Evolutionary conservation across 2,113 vertebrate species (phyloP), one percentile per base, ranked within the genome.

Genomic region (Macroglossus sobrinus): DNA sequence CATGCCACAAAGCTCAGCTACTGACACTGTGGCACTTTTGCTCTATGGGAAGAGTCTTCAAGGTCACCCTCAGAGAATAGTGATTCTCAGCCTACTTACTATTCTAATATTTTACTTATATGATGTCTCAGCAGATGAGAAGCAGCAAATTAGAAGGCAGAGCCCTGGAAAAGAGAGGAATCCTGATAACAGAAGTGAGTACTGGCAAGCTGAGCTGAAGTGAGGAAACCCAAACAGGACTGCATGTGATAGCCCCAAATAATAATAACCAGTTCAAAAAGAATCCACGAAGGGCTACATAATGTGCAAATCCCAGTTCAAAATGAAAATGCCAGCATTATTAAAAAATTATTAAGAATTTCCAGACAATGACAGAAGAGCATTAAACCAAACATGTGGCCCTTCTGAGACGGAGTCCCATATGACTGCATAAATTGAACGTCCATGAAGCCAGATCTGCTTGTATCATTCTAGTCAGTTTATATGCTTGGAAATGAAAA

Each of bases 41-140:
- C n/a, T 63, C 3, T 9, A 45, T 55, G 45, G n/a, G 69, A 84
- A 64, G 87, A n/a, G 33, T 63, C 75, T 82, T 88, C 85, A 94
- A 96, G 93, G 76, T 96, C 72, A 95, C 61, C 71, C 59, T 50
- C 33, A 55, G 35, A 95, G 22, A 45, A n/a, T n/a, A 38, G 76
- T 7, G 53, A 75, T 40, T 85, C 45, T 24, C 81, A 89, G 45
- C 45, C 93, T 95, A 90, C 59, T 95, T 88, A 68, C 76, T 97
- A 94, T 92, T 96, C 64, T 45, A 90, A 84, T 87, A 19, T 69
- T 81, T 91, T 59, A 82, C 81, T 84, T 81, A 84, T 76, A 53
- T 15, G 71, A 88, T n/a, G 11, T 38, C 55, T 92, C 71, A 59
- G 88, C 88, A 64, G 50, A 71, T 63, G 28, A 86, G 57, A 94